These are phyloP conservation scores for Microtus oregoni DNA, from an alignment of 2,113 vertebrate genomes.

Conservation along the genomic window DNA sequence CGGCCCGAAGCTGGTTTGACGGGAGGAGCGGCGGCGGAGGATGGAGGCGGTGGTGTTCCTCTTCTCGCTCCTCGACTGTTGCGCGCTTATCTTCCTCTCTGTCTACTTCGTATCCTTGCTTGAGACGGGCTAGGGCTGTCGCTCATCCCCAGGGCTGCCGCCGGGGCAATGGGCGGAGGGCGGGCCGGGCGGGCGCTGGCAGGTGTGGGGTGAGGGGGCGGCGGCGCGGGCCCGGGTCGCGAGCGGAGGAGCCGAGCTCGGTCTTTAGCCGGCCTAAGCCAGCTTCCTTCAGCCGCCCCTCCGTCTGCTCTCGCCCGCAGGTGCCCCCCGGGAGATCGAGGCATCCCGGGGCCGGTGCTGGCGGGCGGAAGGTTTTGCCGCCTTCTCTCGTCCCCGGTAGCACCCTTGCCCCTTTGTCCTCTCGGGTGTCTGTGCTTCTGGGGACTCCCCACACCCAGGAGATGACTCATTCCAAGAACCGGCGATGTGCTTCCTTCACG, in stretches of 20 bases:
- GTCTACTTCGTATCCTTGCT: slow-evolving; percentile 98
- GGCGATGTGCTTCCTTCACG: not conserved
- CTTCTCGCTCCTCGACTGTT: slow-evolving; percentile 95
- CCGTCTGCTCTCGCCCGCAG: not conserved
- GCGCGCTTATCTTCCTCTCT: slow-evolving; percentile 96
- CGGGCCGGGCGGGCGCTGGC: not conserved
- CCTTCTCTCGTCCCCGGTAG: not conserved
- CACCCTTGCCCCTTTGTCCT: slow-evolving; percentile 56
- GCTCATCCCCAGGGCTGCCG: not conserved
- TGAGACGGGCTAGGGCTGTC: not conserved
- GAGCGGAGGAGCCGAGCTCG: too few relatives aligned
- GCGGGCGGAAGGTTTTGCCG: not conserved
- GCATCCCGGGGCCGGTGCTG: too few relatives aligned
- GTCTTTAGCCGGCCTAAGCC: not conserved
- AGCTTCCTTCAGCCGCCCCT: not conserved
- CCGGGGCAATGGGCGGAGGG: not conserved
- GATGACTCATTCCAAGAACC: not conserved
- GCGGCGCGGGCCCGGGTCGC: not conserved
- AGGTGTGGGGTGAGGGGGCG: not conserved
- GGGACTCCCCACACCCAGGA: not conserved
- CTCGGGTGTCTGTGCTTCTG: not conserved
- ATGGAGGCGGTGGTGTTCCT: slow-evolving; percentile 97
- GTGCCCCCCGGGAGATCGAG: too few relatives aligned
- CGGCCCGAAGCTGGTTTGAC: not conserved
- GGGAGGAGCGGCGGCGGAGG: slow-evolving; percentile 43